Percentiles rank a stretch among this genome's conserved stretches.
phyloP scores from a whole-genome alignment of 2,888 invertebrate genomes.

The Autographa pulchrina region DNA sequence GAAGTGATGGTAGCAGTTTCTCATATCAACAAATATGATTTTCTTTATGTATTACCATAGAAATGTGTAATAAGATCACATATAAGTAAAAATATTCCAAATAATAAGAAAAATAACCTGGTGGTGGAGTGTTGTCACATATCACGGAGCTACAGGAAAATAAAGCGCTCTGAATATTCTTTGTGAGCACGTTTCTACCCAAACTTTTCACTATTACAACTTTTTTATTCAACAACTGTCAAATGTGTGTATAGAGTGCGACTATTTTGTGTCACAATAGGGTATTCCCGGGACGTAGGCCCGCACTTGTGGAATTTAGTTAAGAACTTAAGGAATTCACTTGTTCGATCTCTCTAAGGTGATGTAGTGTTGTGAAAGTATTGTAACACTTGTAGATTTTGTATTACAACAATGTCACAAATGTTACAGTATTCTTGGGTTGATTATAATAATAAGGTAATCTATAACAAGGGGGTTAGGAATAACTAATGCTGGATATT shows the following conservation, averaged over 20 bases:
- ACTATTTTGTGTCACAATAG: conserved; percentile 74
- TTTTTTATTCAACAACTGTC: conserved; percentile 67
- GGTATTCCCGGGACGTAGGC: conserved; percentile 69
- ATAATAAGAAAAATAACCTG: conserved; percentile 67
- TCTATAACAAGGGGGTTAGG: not conserved
- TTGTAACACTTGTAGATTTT: conserved; percentile 43
- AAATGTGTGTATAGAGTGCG: conserved; percentile 63
- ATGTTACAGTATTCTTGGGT: not conserved
- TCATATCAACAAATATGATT: conserved; percentile 59
- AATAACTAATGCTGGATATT: too few species aligned
- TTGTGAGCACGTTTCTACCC: conserved; percentile 56
- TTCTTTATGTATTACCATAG: conserved; percentile 70
- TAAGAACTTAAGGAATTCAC: conserved; percentile 71
- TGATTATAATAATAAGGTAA: not conserved
- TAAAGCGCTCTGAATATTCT: conserved; percentile 59
- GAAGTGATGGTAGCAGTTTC: conserved; percentile 49
- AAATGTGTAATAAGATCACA: conserved; percentile 71
- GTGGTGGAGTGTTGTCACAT: conserved; percentile 54
- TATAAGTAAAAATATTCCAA: conserved; percentile 68
- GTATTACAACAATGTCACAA: not conserved
- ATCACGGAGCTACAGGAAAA: conserved; percentile 54
- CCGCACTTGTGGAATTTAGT: conserved; percentile 71
- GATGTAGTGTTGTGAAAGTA: conserved; percentile 55
- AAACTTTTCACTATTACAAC: conserved; percentile 66
- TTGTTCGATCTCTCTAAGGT: conserved; percentile 60